Base-by-base conservation (phyloP, 2,888 invertebrate genomes). In the Cybosia mesomella region DNA sequence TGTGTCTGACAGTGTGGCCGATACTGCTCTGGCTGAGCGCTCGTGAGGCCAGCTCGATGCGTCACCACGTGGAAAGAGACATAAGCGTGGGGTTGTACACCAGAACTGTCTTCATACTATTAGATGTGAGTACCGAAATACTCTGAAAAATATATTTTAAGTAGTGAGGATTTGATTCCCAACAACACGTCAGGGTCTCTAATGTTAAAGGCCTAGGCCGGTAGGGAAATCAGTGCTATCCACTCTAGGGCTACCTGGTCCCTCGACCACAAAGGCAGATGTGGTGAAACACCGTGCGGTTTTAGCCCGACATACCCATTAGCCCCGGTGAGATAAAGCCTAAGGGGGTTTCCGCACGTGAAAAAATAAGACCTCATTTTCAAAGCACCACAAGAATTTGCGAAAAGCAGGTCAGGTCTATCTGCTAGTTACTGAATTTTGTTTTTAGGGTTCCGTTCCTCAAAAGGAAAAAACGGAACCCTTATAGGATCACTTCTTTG, bases 1-100 rank as follows among this genome's bases (percentile, higher is more conserved):
- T 98, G 96, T 97, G 97, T 60, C 86, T 99, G 55, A 95, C 96
- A 5, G 95, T 96, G 59, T 98, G 98, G 97, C 98, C 98, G 0
- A 88, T 98, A 11, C 88, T 98, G 39, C 92, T 98, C 82, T 95
- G 97, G 82, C 91, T 97, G 71, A 95, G 96, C 24, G 91, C 96
- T 58, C 90, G 95, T 13, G 96, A 96, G 78, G 94, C 96, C n/a
- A 91, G 94, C 78, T 91, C 95, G 8, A 93, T 96, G 90, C 91
- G 96, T 11, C 95, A 92, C 7, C 96, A 97, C 76, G 97, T 98
- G 0, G 97, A 97, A 85, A 95, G 98, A 64, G 98, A 98, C 84
- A 96, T 98, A 62, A 96, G 96, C 22, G 97, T 98, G 79, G 97
- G 97, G 11, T 94, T 98, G 22, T 98, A 98, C 86, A 96, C 97